phyloP scores from a whole-genome alignment of 2,113 vertebrate species.

The Trematomus loennbergii region DNA sequence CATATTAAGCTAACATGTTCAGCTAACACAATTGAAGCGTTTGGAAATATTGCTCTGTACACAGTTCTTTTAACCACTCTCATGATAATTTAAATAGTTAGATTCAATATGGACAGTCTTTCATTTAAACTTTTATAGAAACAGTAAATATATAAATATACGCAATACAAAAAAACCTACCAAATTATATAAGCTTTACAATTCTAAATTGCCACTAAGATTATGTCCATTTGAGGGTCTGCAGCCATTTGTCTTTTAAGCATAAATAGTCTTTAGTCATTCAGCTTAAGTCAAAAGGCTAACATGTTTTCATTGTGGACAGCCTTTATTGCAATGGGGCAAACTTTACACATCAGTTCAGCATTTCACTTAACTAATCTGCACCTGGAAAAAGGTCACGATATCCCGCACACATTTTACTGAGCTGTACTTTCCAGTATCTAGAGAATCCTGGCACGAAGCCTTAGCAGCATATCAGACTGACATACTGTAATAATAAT shows the following conservation, averaged over 20 bases:
- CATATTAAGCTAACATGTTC: slow-evolving; percentile 3
- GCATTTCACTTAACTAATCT: neutral
- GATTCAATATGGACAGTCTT: neutral
- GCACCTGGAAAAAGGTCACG: neutral
- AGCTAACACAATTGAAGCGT: neutral
- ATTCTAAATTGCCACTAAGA: neutral
- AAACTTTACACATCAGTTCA: slow-evolving; percentile 12
- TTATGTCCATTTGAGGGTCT: neutral
- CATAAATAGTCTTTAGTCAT: neutral
- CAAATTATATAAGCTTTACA: neutral
- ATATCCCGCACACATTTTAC: neutral
- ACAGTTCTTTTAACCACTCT: neutral
- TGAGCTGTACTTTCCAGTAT: too few species aligned
- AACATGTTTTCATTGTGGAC: neutral
- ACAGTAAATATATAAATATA: neutral
- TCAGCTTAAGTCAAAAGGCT: neutral
- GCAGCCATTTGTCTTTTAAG: neutral
- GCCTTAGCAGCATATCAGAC: slow-evolving; percentile 18
- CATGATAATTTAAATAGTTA: neutral
- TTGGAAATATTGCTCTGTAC: neutral
- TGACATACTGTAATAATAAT: neutral
- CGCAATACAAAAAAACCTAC: neutral
- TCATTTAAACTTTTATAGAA: neutral
- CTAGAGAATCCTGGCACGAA: neutral
- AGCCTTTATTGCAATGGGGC: slow-evolving; percentile 16